phyloP scores from a whole-genome alignment of 1,140 invertebrate species.

The Brachionus koreanus region DNA sequence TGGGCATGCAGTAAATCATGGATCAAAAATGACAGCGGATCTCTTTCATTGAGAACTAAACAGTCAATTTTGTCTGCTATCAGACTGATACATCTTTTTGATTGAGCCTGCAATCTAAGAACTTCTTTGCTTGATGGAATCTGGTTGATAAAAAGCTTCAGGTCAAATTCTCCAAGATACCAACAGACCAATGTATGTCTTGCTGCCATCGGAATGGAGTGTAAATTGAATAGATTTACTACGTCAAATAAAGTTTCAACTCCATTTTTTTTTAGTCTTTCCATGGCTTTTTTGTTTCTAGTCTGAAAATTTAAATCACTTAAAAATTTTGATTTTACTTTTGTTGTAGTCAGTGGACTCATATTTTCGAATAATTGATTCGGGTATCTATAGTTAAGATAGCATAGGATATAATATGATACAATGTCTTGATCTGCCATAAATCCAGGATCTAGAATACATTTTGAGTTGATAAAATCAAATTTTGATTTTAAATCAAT shows the following conservation, averaged over 20 bases:
- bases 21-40: slow-evolving; percentile 12
- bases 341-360: neutral
- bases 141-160: neutral
- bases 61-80: neutral
- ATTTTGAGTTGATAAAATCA: neutral
- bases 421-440: neutral
- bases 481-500: neutral
- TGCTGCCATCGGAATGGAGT: neutral
- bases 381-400: neutral
- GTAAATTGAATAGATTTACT: neutral
- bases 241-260: neutral
- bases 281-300: neutral
- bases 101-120: neutral
- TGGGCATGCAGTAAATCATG: slow-evolving; percentile 9
- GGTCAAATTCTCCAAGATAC: neutral
- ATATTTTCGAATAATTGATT: slow-evolving; percentile 5
- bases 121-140: neutral
- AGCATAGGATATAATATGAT: slow-evolving; percentile 2
- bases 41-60: neutral
- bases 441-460: neutral
- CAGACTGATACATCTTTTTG: neutral
- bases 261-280: neutral
- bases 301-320: neutral
- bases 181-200: neutral
- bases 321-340: neutral